These are phyloP conservation scores for human DNA, from an alignment of 2,113 vertebrate species.

Conservation along the genomic window DNA sequence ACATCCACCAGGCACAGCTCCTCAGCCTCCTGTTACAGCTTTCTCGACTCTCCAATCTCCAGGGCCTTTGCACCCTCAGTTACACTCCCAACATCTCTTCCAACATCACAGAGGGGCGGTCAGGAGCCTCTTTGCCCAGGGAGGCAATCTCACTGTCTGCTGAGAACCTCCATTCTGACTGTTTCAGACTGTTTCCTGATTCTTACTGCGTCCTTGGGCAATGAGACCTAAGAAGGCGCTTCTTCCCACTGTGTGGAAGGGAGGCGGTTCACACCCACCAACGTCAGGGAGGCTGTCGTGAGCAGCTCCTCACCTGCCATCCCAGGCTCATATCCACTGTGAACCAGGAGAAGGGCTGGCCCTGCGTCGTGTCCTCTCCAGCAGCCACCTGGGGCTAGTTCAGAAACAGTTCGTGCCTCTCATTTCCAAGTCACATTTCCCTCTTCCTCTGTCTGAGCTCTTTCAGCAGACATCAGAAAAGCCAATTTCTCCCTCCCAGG, in stretches of 20 bases:
- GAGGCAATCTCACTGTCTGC: background rate
- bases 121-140: background rate
- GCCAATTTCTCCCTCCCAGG: background rate
- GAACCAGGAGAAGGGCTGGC: background rate
- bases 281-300: background rate
- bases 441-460: background rate
- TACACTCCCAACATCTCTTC: background rate
- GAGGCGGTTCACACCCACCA: too few relatives aligned
- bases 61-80: background rate
- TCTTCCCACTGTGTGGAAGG: too few relatives aligned
- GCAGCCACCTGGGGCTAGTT: background rate
- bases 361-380: background rate
- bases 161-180: background rate
- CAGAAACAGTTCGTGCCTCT: background rate
- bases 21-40: background rate
- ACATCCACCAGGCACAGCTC: background rate
- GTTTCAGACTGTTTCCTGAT: background rate
- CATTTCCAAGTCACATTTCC: background rate
- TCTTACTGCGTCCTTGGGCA: background rate
- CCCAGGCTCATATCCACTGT: background rate
- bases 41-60: too few relatives aligned
- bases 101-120: background rate
- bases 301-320: background rate
- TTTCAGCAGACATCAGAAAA: background rate
- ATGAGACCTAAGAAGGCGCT: too few relatives aligned